Conservation (phyloP, 1,140 invertebrate species). For the Vollenhovia emeryi region DNA sequence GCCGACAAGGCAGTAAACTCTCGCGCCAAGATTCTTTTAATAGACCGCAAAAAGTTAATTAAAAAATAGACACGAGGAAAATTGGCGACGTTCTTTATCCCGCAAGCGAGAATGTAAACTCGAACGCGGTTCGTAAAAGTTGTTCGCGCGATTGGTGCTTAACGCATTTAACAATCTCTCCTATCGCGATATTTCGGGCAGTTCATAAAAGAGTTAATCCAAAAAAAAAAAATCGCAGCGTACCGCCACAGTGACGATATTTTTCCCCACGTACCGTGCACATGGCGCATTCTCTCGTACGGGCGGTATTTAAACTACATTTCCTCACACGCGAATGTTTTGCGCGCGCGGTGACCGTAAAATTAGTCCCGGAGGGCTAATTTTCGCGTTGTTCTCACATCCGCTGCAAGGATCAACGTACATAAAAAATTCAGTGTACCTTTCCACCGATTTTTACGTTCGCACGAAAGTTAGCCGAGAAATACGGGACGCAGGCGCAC, state of each 20-base stretch:
- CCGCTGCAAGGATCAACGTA: neutral
- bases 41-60: slow-evolving; percentile 67
- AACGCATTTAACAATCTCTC: neutral
- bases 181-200: neutral
- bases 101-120: neutral
- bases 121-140: neutral
- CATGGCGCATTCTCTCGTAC: slow-evolving; percentile 28
- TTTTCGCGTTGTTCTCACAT: slow-evolving; percentile 62
- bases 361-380: slow-evolving; percentile 68
- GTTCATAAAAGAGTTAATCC: slow-evolving; percentile 47
- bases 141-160: neutral
- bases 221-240: slow-evolving; percentile 57
- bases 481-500: neutral
- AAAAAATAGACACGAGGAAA: slow-evolving; percentile 56
- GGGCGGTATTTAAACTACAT: slow-evolving; percentile 56
- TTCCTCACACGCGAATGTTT: slow-evolving; percentile 50
- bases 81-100: slow-evolving; percentile 43
- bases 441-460: neutral
- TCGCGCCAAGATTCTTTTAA: slow-evolving; percentile 48
- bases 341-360: slow-evolving; percentile 37
- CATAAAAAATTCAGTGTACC: slow-evolving; percentile 2
- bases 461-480: neutral
- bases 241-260: slow-evolving; percentile 41
- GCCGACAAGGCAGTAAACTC: neutral
- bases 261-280: slow-evolving; percentile 53